Base-by-base conservation (phyloP, 1,140 invertebrate species). In the Megalopta genalis region DNA sequence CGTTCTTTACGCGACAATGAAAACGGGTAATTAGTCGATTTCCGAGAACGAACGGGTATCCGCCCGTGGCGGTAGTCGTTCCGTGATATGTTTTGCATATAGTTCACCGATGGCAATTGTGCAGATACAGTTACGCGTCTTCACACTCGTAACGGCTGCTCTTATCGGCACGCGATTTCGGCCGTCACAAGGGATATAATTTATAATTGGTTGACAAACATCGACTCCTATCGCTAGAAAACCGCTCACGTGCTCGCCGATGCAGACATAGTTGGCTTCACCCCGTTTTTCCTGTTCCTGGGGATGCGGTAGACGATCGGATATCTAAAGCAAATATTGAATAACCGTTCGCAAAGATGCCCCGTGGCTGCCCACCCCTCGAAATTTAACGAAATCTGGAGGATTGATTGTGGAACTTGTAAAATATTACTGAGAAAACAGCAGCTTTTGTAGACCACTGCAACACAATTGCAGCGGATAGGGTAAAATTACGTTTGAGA, bases 81-180 rank as follows among this genome's bases (percentile, higher is more conserved):
- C 42, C n/a, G 27, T 7, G 27, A 32, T 46, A 46, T 46, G 62
- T 73, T 69, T 63, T 69, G 46, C 73, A 68, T 76, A 68, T 52
- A 42, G 39, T 14, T 39, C 52, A 69, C 32, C 25, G 59, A 79
- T 64, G 77, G 70, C 86, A 84, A 80, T 63, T 86, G 84, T 76
- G 25, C 80, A 85, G 85, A 85, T 72, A 85, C 23, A 39, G n/a
- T 71, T 66, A 72, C 27, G 32, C 46, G 63, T 32, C 60, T 84
- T 66, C 69, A 74, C 77, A 74, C 69, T 32, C 54, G 16, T 46
- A 60, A 25, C 54, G 67, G 75, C 54, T 80, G 39, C 21, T 49
- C 27, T 84, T 84, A 84, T 81, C 82, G 52, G 64, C 18, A 6
- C 18, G 46, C 71, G 68, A 70, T 77, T 60, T 52, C 57, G 70